Conservation (phyloP, 2,888 invertebrate genomes). For the Nemotelus nigrinus region DNA sequence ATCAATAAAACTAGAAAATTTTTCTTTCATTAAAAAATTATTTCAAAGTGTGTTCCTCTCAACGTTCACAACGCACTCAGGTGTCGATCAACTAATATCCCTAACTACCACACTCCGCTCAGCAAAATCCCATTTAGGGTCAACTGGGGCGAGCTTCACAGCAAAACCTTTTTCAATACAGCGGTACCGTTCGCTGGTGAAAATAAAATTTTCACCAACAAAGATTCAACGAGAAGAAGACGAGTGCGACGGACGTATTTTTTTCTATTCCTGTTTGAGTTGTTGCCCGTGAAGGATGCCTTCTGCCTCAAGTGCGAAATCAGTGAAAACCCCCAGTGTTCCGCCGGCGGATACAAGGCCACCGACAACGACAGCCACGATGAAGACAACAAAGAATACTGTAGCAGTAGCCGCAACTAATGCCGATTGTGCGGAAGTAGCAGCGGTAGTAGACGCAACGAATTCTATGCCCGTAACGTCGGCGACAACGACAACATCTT, state of each 20-base stretch:
- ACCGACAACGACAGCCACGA: not conserved
- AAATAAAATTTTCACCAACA: not conserved
- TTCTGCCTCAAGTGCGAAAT: slow-evolving; percentile 88
- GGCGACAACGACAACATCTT: not conserved
- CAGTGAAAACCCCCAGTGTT: slow-evolving; percentile 77
- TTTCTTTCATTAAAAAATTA: too few species aligned
- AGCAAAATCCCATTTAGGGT: not conserved
- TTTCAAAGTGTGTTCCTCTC: not conserved
- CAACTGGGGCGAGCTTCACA: slow-evolving; percentile 22
- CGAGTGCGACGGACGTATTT: slow-evolving; percentile 13
- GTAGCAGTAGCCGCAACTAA: not conserved
- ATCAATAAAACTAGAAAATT: too few species aligned
- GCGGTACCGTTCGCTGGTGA: not conserved
- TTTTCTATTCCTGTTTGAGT: slow-evolving; percentile 50
- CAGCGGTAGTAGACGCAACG: not conserved
- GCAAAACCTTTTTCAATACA: not conserved
- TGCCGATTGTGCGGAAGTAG: not conserved
- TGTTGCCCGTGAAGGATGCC: slow-evolving; percentile 53
- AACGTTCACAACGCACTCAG: not conserved
- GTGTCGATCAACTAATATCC: too few species aligned
- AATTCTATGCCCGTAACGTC: not conserved
- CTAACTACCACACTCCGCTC: too few species aligned
- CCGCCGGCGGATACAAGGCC: slow-evolving; percentile 41
- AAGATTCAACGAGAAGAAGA: not conserved
- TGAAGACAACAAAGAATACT: not conserved